Evolutionary conservation across 2,113 vertebrate genomes (phyloP).

Genomic region (Clarias batrachus): DNA sequence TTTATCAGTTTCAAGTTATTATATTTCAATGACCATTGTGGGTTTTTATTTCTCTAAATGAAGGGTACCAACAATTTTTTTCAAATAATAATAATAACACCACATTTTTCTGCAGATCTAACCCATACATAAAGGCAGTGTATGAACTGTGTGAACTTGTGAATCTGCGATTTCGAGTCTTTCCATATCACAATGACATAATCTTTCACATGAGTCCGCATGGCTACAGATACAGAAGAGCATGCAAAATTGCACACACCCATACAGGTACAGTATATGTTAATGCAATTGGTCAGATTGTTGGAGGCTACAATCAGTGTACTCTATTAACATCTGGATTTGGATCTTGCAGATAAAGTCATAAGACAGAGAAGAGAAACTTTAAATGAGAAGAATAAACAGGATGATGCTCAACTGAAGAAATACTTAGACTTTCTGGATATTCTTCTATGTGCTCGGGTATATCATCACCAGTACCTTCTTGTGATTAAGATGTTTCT

Average conservation of each 20-base stretch:
- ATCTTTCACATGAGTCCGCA: constrained; percentile 83
- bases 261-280: constrained; percentile 75
- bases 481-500: neutral
- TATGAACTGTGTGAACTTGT: constrained; percentile 74
- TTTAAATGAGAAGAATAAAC: constrained; percentile 69
- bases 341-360: constrained; percentile 68
- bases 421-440: constrained; percentile 84
- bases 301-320: neutral
- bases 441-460: constrained; percentile 83
- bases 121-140: constrained; percentile 82
- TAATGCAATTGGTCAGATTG: neutral
- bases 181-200: constrained; percentile 78
- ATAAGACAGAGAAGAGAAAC: constrained; percentile 75
- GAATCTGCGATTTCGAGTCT: constrained; percentile 63
- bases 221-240: constrained; percentile 75
- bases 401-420: constrained; percentile 68
- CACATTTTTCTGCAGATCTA: constrained; percentile 71
- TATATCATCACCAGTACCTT: constrained; percentile 63
- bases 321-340: constrained; percentile 48
- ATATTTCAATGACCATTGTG: no score
- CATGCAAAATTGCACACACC: constrained; percentile 67
- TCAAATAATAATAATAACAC: neutral
- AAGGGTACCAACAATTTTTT: no score
- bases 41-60: no score
- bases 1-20: no score